Conservation (phyloP, 2,113 vertebrate genomes). For the Prochilodus magdalenae region DNA sequence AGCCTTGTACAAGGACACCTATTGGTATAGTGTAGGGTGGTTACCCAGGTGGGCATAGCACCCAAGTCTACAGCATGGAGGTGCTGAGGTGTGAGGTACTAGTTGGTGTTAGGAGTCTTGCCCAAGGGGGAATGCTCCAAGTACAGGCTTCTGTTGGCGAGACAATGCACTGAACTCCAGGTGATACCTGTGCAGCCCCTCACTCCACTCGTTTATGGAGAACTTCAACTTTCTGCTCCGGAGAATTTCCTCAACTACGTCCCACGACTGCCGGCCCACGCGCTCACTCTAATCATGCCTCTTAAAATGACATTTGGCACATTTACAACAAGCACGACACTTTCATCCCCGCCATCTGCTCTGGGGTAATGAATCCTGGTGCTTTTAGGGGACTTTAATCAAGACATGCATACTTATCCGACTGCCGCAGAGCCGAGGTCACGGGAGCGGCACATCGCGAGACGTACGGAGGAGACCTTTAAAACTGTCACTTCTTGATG, state of each 20-base stretch:
- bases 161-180: not conserved
- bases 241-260: not conserved
- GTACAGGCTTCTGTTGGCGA: not conserved
- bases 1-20: too few species aligned
- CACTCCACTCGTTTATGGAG: not conserved
- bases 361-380: constrained; percentile 39
- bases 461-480: not conserved
- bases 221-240: not conserved
- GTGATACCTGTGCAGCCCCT: not conserved
- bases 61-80: too few species aligned
- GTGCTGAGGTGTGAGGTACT: too few species aligned
- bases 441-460: not conserved
- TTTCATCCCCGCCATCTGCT: constrained; percentile 55
- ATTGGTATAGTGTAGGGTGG: too few species aligned
- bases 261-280: not conserved
- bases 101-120: too few species aligned
- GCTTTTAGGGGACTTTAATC: constrained; percentile 44
- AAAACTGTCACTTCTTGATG: constrained; percentile 8
- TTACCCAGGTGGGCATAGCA: too few species aligned
- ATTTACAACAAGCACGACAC: constrained; percentile 38
- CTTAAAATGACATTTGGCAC: constrained; percentile 52
- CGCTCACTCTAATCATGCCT: constrained; percentile 30
- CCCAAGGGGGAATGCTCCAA: too few species aligned
- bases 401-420: constrained; percentile 9
- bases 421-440: not conserved